phyloP scores from a whole-genome alignment of 2,888 invertebrate genomes.

The Chymomyza fuscimana region DNA sequence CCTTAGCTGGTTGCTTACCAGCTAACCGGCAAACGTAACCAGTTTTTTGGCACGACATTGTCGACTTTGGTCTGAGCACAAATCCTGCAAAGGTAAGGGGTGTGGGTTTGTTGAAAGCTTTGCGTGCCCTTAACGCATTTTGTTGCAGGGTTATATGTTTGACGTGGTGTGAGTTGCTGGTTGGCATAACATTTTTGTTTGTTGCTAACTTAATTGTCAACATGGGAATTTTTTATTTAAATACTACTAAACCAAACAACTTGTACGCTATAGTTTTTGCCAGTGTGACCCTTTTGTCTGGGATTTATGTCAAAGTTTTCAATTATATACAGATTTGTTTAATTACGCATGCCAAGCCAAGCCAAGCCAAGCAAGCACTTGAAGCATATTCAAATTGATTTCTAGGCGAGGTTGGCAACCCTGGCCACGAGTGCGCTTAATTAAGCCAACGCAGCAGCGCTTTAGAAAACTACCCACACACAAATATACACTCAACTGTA shows the following conservation, averaged over 20 bases:
- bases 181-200: slow-evolving; percentile 36
- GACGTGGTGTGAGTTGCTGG: slow-evolving; percentile 25
- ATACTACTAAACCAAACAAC: slow-evolving; percentile 39
- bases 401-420: slow-evolving; percentile 49
- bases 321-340: slow-evolving; percentile 74
- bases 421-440: slow-evolving; percentile 31
- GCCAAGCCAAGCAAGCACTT: neutral
- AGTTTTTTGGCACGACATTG: slow-evolving; percentile 38
- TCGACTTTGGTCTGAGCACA: slow-evolving; percentile 7
- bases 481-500: too few relatives aligned
- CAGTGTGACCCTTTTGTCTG: slow-evolving; percentile 41
- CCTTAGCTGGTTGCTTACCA: slow-evolving; percentile 45
- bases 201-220: slow-evolving; percentile 69
- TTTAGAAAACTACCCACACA: slow-evolving; percentile 8
- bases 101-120: slow-evolving; percentile 19
- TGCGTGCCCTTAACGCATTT: slow-evolving; percentile 66
- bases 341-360: slow-evolving; percentile 54
- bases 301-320: slow-evolving; percentile 64
- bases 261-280: slow-evolving; percentile 44
- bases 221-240: slow-evolving; percentile 68
- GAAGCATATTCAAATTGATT: slow-evolving; percentile 56
- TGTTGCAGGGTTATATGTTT: slow-evolving; percentile 27
- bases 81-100: slow-evolving; percentile 10
- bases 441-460: slow-evolving; percentile 40
- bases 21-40: slow-evolving; percentile 48